phyloP scores from a whole-genome alignment of 2,797 vertebrate genomes.

The Carcharodon carcharias region DNA sequence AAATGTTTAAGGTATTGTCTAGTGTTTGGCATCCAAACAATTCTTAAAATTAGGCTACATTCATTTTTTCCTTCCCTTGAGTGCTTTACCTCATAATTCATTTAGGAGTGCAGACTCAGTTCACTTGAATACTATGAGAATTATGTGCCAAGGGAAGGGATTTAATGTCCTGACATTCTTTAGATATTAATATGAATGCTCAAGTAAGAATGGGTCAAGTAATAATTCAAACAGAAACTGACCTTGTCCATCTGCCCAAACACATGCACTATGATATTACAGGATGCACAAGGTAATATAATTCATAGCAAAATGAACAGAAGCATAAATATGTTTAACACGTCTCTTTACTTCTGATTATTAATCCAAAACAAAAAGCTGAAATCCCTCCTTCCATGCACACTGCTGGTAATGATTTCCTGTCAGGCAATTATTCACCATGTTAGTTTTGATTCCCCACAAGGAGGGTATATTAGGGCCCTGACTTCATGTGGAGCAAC shows the following conservation, averaged over 20 bases:
- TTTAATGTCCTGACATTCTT: conserved; percentile 13
- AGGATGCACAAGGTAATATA: neutral
- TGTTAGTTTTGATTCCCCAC: neutral
- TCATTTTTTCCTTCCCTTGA: neutral
- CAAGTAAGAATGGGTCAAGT: neutral
- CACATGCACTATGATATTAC: conserved; percentile 1
- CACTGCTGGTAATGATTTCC: neutral
- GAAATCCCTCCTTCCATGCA: neutral
- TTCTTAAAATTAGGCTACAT: conserved; percentile 26
- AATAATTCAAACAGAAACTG: conserved; percentile 26
- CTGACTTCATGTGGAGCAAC: neutral
- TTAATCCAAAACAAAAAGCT: neutral
- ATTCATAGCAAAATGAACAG: neutral
- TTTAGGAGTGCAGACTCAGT: neutral
- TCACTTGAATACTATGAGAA: neutral
- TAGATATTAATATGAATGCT: conserved; percentile 24
- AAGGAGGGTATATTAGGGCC: neutral
- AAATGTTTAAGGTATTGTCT: neutral
- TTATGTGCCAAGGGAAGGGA: conserved; percentile 1
- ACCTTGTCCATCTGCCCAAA: neutral
- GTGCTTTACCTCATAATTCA: neutral
- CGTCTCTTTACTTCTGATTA: neutral
- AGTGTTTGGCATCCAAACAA: neutral
- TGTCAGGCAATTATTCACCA: neutral
- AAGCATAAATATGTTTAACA: conserved; percentile 6